These are phyloP conservation scores for Dioctria rufipes DNA, from an alignment of 2,888 invertebrate species.

Conservation along the genomic window DNA sequence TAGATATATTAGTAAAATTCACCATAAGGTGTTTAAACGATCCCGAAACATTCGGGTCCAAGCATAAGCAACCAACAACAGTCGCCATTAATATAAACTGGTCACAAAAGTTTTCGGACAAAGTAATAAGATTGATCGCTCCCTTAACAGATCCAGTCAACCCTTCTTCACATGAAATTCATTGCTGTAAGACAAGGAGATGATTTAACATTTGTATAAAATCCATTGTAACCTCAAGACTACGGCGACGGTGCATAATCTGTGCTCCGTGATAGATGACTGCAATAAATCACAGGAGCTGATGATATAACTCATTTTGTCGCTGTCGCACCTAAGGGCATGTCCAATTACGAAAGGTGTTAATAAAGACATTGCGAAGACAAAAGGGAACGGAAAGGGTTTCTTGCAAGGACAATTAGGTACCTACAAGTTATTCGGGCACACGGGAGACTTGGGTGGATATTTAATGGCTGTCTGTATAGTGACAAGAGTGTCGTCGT, in stretches of 20 bases:
- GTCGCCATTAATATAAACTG: too few relatives aligned
- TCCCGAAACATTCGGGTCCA: too few relatives aligned
- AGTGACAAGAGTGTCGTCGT: too few relatives aligned
- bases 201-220: constrained; percentile 42
- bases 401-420: not conserved
- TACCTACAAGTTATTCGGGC: too few relatives aligned
- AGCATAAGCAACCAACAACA: too few relatives aligned
- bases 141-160: constrained; percentile 5
- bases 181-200: not conserved
- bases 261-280: constrained; percentile 39
- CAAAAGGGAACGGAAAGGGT: constrained; percentile 29
- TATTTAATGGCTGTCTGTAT: too few relatives aligned
- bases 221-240: constrained; percentile 35
- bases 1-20: too few relatives aligned
- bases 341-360: constrained; percentile 44
- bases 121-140: too few relatives aligned
- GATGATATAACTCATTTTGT: constrained; percentile 46
- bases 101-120: too few relatives aligned
- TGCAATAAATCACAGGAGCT: constrained; percentile 41
- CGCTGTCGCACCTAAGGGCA: constrained; percentile 44
- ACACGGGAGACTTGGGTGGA: too few relatives aligned
- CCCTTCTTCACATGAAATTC: not conserved
- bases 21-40: too few relatives aligned
- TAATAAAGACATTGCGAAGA: constrained; percentile 43
- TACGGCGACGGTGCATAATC: constrained; percentile 37